Evolutionary conservation across 2,113 vertebrate genomes (phyloP), one percentile per base, ranked within the genome.

Genomic region (Bufo gargarizans): DNA sequence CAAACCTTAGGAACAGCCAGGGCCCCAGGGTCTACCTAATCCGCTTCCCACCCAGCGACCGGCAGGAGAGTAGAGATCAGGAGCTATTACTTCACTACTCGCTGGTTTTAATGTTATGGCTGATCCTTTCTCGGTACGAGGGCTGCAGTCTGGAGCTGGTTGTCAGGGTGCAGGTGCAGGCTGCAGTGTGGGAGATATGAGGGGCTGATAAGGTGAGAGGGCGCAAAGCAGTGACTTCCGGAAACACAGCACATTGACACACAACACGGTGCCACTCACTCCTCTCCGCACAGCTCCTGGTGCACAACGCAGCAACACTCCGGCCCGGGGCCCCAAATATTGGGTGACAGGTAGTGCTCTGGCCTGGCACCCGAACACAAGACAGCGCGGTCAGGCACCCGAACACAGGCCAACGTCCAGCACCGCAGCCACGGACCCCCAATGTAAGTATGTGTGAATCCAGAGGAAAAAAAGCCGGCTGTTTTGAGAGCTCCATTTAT

Each of bases 121-220:
- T 33, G 33, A 33, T 33, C 33, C 0, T 33, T 33, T 33, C 33
- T 33, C 33, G 33, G 33, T 33, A 33, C 33, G 33, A 33, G 33
- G 33, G 8, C 8, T 65, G 20, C 33, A 72, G 33, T 17, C 14
- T 7, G 8, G 71, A 9, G 2, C 43, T 47, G 12, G n/a, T 3
- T 77, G 49, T 20, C 47, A n/a, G 33, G 77, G 58, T 82, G 55
- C 58, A 82, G 79, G 58, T 82, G 79, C 16, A 0, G 45, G 55
- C n/a, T 59, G 77, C 49, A 58, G 33, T 80, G 79, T 67, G 80
- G 80, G 80, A 50, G 80, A 65, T 49, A 13, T 63, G 11, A 50
- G 61, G 58, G 61, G 20, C 80, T 82, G 80, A 82, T 33, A 80
- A 20, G 22, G 43, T 20, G 2, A 20, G 74, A 50, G 49, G 76